Evolutionary conservation across 2,888 invertebrate genomes (phyloP).

Genomic region (Thecophora atra): DNA sequence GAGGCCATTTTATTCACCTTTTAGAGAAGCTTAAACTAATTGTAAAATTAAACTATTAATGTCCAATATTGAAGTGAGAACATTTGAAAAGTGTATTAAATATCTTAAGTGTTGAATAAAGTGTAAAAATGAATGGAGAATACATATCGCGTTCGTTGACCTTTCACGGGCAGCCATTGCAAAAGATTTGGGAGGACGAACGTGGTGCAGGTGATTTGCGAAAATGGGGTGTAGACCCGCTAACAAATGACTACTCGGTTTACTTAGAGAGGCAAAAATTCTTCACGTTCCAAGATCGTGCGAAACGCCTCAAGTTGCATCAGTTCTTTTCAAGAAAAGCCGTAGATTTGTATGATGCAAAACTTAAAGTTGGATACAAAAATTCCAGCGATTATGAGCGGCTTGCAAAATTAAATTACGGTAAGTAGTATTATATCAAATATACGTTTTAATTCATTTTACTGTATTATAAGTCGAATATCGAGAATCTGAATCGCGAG

Average conservation of each 20-base stretch:
- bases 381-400: slow-evolving; percentile 21
- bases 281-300: slow-evolving; percentile 83
- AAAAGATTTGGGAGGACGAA: slow-evolving; percentile 88
- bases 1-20: slow-evolving; percentile 7
- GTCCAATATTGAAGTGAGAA: too few relatives aligned
- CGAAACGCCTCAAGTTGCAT: slow-evolving; percentile 83
- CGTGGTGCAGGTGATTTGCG: slow-evolving; percentile 79
- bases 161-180: slow-evolving; percentile 87
- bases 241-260: slow-evolving; percentile 76
- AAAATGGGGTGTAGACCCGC: slow-evolving; percentile 69
- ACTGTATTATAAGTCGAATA: too few relatives aligned
- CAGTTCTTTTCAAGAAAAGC: slow-evolving; percentile 90
- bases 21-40: slow-evolving; percentile 5
- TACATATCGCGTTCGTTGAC: slow-evolving; percentile 76
- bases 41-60: background rate
- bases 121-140: slow-evolving; percentile 55
- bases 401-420: background rate
- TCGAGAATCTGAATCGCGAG: too few relatives aligned
- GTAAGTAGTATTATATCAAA: slow-evolving; percentile 6
- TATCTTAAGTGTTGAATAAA: slow-evolving; percentile 18
- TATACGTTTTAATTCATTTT: background rate
- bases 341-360: slow-evolving; percentile 75
- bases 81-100: background rate
- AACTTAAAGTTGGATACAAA: slow-evolving; percentile 59
- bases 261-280: slow-evolving; percentile 83